A percentile compares a stretch with the other conserved stretches of the same genome.
phyloP scores from a whole-genome alignment of 92 coral and sea anemone genomes.

The Diadumene lineata region DNA sequence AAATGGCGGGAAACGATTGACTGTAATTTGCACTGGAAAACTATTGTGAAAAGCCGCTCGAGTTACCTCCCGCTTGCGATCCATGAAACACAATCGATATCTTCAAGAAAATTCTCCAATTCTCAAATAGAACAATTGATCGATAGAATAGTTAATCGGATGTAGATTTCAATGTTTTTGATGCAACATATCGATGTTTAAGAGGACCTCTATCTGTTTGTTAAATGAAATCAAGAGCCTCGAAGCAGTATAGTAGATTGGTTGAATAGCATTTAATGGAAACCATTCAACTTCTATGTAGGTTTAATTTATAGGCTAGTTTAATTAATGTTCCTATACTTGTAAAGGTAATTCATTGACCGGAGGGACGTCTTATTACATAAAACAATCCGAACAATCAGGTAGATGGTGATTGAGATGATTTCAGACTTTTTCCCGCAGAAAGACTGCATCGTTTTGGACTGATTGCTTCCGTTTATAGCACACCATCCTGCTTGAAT shows the following conservation, averaged over 20 bases:
- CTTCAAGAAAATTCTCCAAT: not conserved
- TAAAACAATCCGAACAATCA: not conserved
- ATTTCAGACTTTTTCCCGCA: not conserved
- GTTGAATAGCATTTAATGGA: slow-evolving; percentile 29
- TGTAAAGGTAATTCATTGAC: slow-evolving; percentile 14
- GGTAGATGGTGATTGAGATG: slow-evolving; percentile 10
- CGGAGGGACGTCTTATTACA: not conserved
- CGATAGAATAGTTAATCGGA: slow-evolving; percentile 11
- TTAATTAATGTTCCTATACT: slow-evolving; percentile 35
- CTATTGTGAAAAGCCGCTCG: slow-evolving; percentile 26
- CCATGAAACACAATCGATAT: not conserved
- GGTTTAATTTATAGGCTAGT: slow-evolving; percentile 31
- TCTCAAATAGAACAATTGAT: not conserved
- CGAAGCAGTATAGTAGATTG: slow-evolving; percentile 5
- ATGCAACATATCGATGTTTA: not conserved
- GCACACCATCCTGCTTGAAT: slow-evolving; percentile 26
- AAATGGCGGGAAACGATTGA: slow-evolving; percentile 24
- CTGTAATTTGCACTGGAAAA: slow-evolving; percentile 14
- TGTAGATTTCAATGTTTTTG: not conserved
- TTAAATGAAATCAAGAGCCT: slow-evolving; percentile 10
- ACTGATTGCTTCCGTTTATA: slow-evolving; percentile 25
- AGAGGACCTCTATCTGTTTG: slow-evolving; percentile 1
- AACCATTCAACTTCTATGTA: slow-evolving; percentile 15
- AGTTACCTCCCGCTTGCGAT: not conserved
- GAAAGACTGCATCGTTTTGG: slow-evolving; percentile 1